Percentiles rank a stretch among this genome's conserved stretches.
Conservation (phyloP, 2,888 invertebrate species). For the Drosophila birchii region DNA sequence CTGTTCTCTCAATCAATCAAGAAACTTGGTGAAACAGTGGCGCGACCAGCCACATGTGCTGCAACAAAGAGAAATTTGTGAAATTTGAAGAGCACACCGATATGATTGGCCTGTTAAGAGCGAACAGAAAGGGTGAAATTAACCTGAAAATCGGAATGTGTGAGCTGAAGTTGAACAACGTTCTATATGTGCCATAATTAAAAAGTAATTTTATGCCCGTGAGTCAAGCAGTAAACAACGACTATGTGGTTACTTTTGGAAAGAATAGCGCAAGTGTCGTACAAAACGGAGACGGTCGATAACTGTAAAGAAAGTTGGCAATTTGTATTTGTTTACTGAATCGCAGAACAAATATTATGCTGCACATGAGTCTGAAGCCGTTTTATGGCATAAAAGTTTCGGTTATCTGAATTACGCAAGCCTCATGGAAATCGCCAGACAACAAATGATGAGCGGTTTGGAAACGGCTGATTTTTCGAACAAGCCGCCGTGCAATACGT, state of each 20-base stretch:
- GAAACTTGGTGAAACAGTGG: neutral
- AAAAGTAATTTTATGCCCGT: neutral
- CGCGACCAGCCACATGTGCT: neutral
- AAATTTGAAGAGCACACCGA: neutral
- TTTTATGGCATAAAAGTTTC: neutral
- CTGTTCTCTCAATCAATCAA: too few species aligned
- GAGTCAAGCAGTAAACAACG: too few species aligned
- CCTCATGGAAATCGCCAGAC: neutral
- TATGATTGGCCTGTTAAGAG: neutral
- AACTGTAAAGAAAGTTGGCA: neutral
- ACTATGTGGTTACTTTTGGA: too few species aligned
- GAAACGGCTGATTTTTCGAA: neutral
- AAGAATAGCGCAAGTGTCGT: too few species aligned
- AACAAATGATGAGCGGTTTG: neutral
- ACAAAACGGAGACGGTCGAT: neutral
- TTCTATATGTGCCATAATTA: neutral
- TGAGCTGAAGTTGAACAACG: neutral
- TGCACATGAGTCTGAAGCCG: neutral
- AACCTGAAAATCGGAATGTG: neutral
- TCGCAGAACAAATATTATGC: neutral
- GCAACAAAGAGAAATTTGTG: neutral
- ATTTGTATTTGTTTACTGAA: neutral
- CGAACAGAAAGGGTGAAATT: neutral
- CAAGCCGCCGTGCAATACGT: neutral
- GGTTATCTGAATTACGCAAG: neutral